Conservation (phyloP, 2,113 vertebrate species). For the Ceyx melanurus region DNA sequence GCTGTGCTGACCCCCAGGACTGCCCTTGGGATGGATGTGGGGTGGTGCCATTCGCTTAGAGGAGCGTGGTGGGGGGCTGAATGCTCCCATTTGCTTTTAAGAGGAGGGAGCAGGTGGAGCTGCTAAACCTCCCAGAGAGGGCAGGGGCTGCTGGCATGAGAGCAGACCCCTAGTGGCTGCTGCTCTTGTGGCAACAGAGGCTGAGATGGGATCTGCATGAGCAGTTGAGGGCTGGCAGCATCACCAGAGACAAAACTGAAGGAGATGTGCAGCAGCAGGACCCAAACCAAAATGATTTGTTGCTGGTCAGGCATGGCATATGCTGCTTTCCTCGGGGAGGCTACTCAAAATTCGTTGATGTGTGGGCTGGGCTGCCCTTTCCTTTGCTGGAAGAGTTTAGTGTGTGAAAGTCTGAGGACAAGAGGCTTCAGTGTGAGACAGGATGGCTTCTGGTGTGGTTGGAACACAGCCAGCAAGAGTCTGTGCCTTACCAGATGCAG, state of each 20-base stretch:
- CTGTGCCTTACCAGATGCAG: background rate
- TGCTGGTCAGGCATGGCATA: fast-evolving
- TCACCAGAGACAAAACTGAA: background rate
- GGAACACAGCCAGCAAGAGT: background rate
- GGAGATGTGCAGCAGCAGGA: fast-evolving
- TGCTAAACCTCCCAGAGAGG: background rate
- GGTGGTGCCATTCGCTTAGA: fast-evolving
- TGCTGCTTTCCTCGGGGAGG: background rate
- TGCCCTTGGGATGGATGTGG: fast-evolving
- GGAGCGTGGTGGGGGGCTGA: fast-evolving
- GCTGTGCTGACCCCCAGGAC: background rate
- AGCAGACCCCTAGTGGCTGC: background rate
- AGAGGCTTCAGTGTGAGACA: fast-evolving
- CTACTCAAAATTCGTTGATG: background rate
- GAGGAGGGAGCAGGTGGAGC: background rate
- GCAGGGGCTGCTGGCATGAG: background rate
- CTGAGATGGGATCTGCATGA: background rate
- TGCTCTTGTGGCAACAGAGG: background rate
- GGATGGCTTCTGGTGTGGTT: background rate
- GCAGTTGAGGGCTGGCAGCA: fast-evolving
- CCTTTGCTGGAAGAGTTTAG: background rate
- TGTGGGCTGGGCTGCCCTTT: background rate
- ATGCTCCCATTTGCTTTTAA: fast-evolving
- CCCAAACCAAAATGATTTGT: background rate
- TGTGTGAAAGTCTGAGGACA: background rate